These are phyloP conservation scores for Eira barbara DNA, from an alignment of 2,113 vertebrate genomes.

Conservation along the genomic window DNA sequence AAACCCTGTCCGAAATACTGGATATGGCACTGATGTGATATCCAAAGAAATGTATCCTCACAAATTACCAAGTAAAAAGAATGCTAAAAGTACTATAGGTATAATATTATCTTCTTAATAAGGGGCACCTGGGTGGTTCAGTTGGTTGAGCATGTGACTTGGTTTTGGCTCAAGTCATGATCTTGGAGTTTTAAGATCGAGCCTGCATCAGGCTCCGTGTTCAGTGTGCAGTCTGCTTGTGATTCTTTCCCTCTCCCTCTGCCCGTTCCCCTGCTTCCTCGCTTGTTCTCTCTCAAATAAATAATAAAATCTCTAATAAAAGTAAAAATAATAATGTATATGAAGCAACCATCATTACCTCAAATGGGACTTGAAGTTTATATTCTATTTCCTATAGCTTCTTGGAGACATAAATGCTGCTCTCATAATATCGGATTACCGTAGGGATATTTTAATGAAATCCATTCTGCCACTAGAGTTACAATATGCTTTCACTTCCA, in stretches of 20 bases:
- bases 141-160: background rate
- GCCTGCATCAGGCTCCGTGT: background rate
- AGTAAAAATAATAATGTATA: background rate
- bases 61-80: background rate
- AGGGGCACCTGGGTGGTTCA: background rate
- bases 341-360: background rate
- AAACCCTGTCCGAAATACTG: background rate
- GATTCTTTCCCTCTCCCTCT: background rate
- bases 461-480: background rate
- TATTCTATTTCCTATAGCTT: background rate
- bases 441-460: background rate
- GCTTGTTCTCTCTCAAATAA: background rate
- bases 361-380: background rate
- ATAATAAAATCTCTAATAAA: background rate
- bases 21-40: background rate
- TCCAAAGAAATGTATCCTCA: background rate
- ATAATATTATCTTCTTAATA: background rate
- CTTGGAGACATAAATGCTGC: background rate
- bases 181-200: background rate
- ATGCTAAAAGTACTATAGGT: background rate
- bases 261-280: background rate
- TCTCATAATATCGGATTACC: background rate
- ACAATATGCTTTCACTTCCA: background rate
- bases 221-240: background rate
- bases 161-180: background rate